A percentile compares a stretch with the other conserved stretches of the same genome.
phyloP scores from a whole-genome alignment of 2,113 vertebrate species.

The Tyrannus savana region DNA sequence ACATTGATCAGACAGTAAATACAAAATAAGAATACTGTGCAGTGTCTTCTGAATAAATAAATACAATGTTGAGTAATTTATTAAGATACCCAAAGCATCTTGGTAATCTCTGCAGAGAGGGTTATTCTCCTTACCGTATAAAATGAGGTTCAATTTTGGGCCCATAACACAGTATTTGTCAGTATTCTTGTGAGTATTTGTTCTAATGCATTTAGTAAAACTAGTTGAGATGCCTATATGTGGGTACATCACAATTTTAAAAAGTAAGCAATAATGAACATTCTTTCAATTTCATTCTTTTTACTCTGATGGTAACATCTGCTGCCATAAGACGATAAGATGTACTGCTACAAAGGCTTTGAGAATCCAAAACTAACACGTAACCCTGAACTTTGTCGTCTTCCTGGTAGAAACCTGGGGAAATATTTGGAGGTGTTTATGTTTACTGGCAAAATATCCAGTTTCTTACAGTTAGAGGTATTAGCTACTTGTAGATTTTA shows the following conservation, averaged over 20 bases:
- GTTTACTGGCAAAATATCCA: background rate
- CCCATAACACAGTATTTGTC: background rate
- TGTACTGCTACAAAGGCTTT: background rate
- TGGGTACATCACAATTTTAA: background rate
- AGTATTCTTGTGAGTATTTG: background rate
- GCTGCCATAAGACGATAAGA: background rate
- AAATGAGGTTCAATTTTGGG: accelerated
- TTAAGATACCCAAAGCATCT: background rate
- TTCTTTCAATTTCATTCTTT: background rate
- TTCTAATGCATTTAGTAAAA: background rate
- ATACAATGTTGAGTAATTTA: background rate
- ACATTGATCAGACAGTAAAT: background rate
- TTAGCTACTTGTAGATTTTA: background rate
- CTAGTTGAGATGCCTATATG: background rate
- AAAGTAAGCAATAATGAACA: background rate
- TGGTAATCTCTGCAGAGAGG: background rate
- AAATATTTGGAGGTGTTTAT: background rate
- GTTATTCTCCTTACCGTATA: background rate
- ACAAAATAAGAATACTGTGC: background rate
- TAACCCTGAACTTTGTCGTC: background rate
- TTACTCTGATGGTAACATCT: background rate
- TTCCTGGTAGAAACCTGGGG: background rate
- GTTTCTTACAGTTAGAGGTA: background rate
- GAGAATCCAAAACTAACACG: background rate
- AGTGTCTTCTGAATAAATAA: background rate